Evolutionary conservation across 2,888 invertebrate species (phyloP), one percentile per base, ranked within the genome.

Genomic region (Euzophera pinguis): DNA sequence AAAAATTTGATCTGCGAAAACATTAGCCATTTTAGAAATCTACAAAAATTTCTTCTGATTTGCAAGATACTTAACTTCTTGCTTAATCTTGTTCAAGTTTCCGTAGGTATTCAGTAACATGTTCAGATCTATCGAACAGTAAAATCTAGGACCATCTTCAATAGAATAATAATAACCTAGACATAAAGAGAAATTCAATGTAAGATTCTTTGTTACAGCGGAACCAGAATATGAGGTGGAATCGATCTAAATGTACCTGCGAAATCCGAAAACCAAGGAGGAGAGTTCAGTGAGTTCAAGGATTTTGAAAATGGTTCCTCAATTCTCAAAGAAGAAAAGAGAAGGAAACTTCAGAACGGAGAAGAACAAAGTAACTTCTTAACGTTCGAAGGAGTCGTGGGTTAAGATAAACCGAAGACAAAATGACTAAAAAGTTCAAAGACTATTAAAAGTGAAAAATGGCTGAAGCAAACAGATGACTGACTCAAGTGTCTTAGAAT

Each of bases 171-270:
- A 32, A 10, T 22, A n/a, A 3, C 22, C 22, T 22, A 22, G 22
- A 22, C 2, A 22, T 35, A 32, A 8, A 17, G 17, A 22, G 8
- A 13, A 51, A 51, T 51, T 66, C 69, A 79, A 70, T 62, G 50
- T 66, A 41, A 53, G 64, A 66, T 76, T 67, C 53, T 58, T 88
- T 84, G 78, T 87, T 89, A 78, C 77, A 90, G 89, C 68, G 73
- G 80, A 85, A 73, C 76, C 79, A 69, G 76, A 81, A 76, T 82
- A 81, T 84, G 85, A 78, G 71, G 84, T 90, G 90, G 90, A 89
- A 86, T 77, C 80, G 86, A 53, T 83, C 75, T 81, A 89, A 85
- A 59, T 90, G 90, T 59, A 59, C 65, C 1, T 90, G 90, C 56
- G 89, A 89, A 59, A 64, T 65, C 45, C 63, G 69, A 55, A 39